Evolutionary conservation across 2,888 invertebrate species (phyloP).

Genomic region (Patella pellucida): DNA sequence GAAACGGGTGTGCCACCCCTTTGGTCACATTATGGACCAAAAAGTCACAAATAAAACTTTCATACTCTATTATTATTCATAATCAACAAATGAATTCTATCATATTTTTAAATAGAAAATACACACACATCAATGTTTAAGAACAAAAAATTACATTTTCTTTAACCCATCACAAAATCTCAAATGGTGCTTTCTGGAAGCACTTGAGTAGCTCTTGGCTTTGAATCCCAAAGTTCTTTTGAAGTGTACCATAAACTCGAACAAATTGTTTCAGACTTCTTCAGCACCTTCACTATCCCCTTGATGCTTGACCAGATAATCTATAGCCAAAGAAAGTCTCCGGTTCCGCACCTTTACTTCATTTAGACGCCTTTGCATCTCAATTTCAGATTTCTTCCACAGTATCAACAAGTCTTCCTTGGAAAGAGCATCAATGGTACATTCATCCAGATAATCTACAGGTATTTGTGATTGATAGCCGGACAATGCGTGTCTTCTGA

Average conservation of each 20-base stretch:
- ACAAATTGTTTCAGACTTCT: constrained; percentile 23
- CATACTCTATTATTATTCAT: too few relatives aligned
- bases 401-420: constrained; percentile 83
- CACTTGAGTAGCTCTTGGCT: too few relatives aligned
- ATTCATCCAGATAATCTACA: constrained; percentile 47
- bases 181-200: too few relatives aligned
- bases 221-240: too few relatives aligned
- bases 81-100: too few relatives aligned
- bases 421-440: constrained; percentile 74
- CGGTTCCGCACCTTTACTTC: constrained; percentile 79
- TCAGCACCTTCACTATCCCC: constrained; percentile 20
- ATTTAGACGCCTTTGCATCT: constrained; percentile 80
- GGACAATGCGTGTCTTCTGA: constrained; percentile 56
- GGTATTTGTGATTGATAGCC: constrained; percentile 44
- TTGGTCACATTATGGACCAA: too few relatives aligned
- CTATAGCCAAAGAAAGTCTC: constrained; percentile 36
- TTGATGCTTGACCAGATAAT: constrained; percentile 33
- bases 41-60: too few relatives aligned
- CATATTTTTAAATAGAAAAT: too few relatives aligned
- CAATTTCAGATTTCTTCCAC: constrained; percentile 84
- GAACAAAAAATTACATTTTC: too few relatives aligned
- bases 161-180: too few relatives aligned
- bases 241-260: not conserved
- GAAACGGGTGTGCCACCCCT: too few relatives aligned
- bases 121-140: too few relatives aligned